Conservation (phyloP, 2,888 invertebrate genomes). For the Ceriagrion tenellum region DNA sequence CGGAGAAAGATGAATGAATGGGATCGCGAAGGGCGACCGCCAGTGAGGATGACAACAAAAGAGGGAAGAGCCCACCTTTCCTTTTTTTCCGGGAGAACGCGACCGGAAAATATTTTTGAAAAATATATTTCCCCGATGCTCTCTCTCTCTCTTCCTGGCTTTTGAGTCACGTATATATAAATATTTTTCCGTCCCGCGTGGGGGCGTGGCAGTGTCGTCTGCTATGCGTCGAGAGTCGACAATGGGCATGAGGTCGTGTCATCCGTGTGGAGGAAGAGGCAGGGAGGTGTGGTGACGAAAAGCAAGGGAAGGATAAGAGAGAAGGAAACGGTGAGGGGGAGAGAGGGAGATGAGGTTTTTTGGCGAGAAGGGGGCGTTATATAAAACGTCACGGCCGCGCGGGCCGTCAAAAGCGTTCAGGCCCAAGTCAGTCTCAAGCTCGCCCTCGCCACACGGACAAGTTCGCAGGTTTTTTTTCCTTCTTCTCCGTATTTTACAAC, state of each 20-base stretch:
- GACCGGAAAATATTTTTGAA: background rate
- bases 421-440: background rate
- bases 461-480: background rate
- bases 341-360: no score
- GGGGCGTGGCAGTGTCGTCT: constrained; percentile 16
- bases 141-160: background rate
- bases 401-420: background rate
- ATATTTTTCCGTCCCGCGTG: background rate
- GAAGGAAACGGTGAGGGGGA: no score
- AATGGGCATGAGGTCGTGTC: background rate
- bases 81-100: background rate
- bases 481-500: background rate
- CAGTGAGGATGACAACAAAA: background rate
- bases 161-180: no score
- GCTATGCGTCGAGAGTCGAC: background rate
- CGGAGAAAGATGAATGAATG: background rate
- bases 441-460: background rate
- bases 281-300: background rate
- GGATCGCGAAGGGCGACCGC: background rate
- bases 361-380: background rate
- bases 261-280: no score
- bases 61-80: background rate
- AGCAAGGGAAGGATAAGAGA: no score
- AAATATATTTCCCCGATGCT: background rate
- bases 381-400: background rate